Base-by-base conservation (phyloP, 2,113 vertebrate genomes). In the Aegithalos caudatus region DNA sequence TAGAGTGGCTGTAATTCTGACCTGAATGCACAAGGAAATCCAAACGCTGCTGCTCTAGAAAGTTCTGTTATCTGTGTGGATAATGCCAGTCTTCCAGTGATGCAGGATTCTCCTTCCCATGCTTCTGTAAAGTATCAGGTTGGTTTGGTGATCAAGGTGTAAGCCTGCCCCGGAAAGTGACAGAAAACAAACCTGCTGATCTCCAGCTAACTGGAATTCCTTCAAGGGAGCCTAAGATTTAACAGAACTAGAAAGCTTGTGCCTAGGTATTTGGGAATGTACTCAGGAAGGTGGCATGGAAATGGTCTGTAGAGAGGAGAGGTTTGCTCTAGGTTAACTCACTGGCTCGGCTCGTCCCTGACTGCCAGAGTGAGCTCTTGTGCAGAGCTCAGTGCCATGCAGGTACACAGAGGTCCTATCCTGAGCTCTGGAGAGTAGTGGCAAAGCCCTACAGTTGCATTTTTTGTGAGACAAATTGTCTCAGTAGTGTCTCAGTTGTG, bases 241-340 rank as follows among this genome's bases (percentile, higher is more conserved):
- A 33, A 38, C 27, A 54, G 65, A 44, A 28, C 24, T 38, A 53
- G 44, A 67, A 24, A 38, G 27, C 57, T 79, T 64, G 5, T 42
- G 27, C 66, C 47, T 19, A 4, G 33, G 5, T 74, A 3, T 38
- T 65, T 4, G 60, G 57, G 51, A 56, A 54, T 5, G 20, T 14
- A 6, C 14, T 45, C 38, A 13, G 89, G 45, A 78, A n/a, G 5
- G 35, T 73, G n/a, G 7, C 0, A 0, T 4, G 2, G 25, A 16
- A 71, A 3, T 3, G 5, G 20, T 67, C 33, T 21, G 14, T 31
- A n/a, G 74, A 85, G 65, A 31, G 42, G 45, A 14, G 33, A 61
- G 65, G 19, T 14, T 44, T 61, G 27, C 56, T 48, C 19, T 21
- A 7, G 22, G 15, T 37, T 74, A 54, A 37, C 12, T 79, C 31